A percentile compares a stretch with the other conserved stretches of the same genome.
Evolutionary conservation across 1,140 invertebrate genomes (phyloP).

Genomic region (Brachionus rotundiformis): DNA sequence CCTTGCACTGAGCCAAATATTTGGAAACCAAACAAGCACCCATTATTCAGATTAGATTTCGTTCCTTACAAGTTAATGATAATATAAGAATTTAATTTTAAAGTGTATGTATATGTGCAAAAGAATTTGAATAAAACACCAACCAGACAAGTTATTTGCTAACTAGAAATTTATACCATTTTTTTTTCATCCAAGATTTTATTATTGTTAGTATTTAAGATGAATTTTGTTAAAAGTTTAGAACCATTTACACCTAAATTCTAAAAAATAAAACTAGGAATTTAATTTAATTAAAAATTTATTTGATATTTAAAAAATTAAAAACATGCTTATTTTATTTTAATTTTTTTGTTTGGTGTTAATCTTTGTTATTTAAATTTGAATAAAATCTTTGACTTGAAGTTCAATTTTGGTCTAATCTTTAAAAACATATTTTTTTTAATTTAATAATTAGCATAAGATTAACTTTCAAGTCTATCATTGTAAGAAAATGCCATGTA

Average conservation of each 20-base stretch:
- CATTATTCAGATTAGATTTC: neutral
- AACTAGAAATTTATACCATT: neutral
- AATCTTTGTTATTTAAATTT: neutral
- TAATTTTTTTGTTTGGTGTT: neutral
- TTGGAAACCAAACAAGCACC: conserved; percentile 21
- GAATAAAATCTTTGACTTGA: neutral
- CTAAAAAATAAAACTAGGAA: neutral
- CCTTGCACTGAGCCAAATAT: neutral
- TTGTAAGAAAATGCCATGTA: too few relatives aligned
- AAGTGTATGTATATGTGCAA: neutral
- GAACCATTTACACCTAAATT: neutral
- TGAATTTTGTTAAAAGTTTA: neutral
- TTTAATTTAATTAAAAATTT: neutral
- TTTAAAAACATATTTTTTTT: too few relatives aligned
- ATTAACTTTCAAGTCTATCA: neutral
- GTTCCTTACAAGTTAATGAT: neutral
- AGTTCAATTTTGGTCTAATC: neutral
- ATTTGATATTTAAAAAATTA: too few relatives aligned
- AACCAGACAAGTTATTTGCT: neutral
- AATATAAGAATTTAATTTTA: conserved; percentile 5
- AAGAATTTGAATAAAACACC: neutral
- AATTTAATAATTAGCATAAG: too few relatives aligned
- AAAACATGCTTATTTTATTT: too few relatives aligned
- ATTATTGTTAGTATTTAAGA: neutral
- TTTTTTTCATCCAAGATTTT: neutral